Evolutionary conservation across 2,797 vertebrate genomes (phyloP).

Genomic region (Rhinogobio ventralis): DNA sequence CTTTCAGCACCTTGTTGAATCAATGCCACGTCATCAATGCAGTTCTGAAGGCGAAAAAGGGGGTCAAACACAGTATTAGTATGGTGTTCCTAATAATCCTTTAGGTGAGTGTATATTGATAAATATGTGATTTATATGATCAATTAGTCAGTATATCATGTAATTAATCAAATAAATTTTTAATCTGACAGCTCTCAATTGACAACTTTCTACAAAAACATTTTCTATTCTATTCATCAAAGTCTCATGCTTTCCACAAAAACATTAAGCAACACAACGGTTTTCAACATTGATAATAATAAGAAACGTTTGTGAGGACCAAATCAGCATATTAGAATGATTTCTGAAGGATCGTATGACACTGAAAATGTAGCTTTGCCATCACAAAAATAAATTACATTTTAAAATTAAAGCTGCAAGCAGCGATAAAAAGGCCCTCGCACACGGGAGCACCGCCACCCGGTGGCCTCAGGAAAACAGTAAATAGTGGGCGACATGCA

Average conservation of each 20-base stretch:
- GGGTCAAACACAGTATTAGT: no score
- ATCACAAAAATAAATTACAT: not conserved
- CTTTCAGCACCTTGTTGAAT: no score
- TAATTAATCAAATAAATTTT: not conserved
- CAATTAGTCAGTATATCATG: not conserved
- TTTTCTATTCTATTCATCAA: not conserved
- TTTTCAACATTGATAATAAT: not conserved
- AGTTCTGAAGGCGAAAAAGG: no score
- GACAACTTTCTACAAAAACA: not conserved
- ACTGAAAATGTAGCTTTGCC: not conserved
- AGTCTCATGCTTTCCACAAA: not conserved
- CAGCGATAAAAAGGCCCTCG: no score
- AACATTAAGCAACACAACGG: not conserved
- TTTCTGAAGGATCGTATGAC: not conserved
- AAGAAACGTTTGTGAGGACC: not conserved
- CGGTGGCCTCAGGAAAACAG: no score
- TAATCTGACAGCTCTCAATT: not conserved
- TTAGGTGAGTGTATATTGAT: no score
- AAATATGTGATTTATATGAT: not conserved
- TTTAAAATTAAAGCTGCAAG: no score
- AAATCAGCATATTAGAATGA: not conserved
- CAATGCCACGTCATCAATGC: no score
- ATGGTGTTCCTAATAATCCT: no score
- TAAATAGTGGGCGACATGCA: no score
- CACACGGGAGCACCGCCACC: no score